Evolutionary conservation across 2,888 invertebrate genomes (phyloP).

Genomic region (Meghimatium bilineatum): DNA sequence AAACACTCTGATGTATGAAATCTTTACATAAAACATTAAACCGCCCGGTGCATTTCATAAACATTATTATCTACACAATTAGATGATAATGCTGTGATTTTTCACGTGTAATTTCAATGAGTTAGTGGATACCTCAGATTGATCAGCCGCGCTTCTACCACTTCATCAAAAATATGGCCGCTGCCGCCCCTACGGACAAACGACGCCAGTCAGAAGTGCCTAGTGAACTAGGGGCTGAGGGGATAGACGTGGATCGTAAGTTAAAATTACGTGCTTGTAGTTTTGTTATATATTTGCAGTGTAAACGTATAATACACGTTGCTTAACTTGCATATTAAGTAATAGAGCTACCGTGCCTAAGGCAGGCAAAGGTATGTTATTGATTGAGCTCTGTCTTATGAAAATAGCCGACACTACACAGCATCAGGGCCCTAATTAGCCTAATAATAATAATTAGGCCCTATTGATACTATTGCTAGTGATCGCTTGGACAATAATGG

Average conservation of each 20-base stretch:
- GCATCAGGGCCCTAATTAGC: too few species aligned
- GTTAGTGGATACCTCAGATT: neutral
- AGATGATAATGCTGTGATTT: neutral
- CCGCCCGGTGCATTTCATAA: neutral
- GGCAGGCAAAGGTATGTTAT: too few species aligned
- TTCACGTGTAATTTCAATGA: neutral
- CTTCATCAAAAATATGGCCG: slow-evolving; percentile 4
- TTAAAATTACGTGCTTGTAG: neutral
- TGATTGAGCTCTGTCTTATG: too few species aligned
- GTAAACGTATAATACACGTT: too few species aligned
- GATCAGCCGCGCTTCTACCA: neutral
- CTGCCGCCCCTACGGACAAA: slow-evolving; percentile 29
- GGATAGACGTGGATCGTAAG: neutral
- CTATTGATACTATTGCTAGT: too few species aligned
- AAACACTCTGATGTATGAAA: neutral
- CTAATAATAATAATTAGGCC: too few species aligned
- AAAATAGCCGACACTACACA: too few species aligned
- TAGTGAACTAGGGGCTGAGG: neutral
- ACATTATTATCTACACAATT: neutral
- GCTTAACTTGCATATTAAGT: too few species aligned
- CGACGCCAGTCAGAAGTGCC: neutral
- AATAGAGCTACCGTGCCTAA: too few species aligned
- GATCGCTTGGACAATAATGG: too few species aligned
- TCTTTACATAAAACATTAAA: neutral
- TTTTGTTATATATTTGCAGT: too few species aligned